Evolutionary conservation across 2,888 invertebrate genomes (phyloP).

Genomic region (Diaprepes abbreviatus): DNA sequence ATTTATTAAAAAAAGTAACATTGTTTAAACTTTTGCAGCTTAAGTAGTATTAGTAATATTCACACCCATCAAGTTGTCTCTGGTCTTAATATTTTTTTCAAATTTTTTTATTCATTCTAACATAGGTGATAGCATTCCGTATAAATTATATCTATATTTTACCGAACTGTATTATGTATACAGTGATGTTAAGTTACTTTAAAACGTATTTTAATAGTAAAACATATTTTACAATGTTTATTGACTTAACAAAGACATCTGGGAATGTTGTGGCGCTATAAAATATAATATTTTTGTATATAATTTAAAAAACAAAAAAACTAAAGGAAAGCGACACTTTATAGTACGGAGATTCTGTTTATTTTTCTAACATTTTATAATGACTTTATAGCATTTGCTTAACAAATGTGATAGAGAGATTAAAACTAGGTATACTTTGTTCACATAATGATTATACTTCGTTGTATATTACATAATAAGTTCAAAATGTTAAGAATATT

Average conservation of each 20-base stretch:
- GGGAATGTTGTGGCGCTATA: constrained; percentile 41
- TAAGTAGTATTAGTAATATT: too few relatives aligned
- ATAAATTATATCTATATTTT: too few relatives aligned
- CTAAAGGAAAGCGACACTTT: constrained; percentile 45
- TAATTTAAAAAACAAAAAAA: constrained; percentile 45
- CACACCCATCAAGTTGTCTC: too few relatives aligned
- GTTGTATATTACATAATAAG: too few relatives aligned
- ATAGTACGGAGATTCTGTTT: constrained; percentile 46
- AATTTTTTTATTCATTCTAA: too few relatives aligned
- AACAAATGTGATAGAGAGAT: constrained; percentile 41
- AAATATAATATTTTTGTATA: constrained; percentile 48
- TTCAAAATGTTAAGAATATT: too few relatives aligned
- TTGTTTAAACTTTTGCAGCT: too few relatives aligned
- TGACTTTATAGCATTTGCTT: constrained; percentile 49
- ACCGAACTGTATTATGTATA: not conserved
- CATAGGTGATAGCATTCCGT: too few relatives aligned
- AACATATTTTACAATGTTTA: constrained; percentile 30
- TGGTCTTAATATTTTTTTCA: too few relatives aligned
- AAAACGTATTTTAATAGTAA: constrained; percentile 17
- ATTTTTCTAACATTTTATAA: constrained; percentile 46
- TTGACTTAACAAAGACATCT: constrained; percentile 41
- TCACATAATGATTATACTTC: constrained; percentile 6
- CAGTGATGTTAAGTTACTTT: constrained; percentile 5
- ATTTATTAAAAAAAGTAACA: too few relatives aligned
- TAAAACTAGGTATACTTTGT: constrained; percentile 17